These are phyloP conservation scores for Cheirogaleus major DNA, from an alignment of 2,797 vertebrate genomes.

Conservation along the genomic window DNA sequence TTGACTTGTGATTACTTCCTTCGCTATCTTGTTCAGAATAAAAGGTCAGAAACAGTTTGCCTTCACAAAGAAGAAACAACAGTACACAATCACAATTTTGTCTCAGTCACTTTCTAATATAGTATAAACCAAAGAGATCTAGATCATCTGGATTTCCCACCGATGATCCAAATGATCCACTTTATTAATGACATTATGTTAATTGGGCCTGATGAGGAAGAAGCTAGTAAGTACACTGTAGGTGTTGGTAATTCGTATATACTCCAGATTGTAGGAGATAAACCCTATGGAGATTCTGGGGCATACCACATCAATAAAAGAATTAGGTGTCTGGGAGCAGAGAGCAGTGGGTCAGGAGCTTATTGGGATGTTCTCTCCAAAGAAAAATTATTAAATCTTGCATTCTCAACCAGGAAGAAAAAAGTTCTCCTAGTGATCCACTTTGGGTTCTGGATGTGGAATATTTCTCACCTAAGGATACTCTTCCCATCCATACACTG, in stretches of 20 bases:
- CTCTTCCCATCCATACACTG: background rate
- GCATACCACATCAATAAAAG: background rate
- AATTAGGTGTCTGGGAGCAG: too few species aligned
- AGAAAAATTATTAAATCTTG: background rate
- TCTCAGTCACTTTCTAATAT: background rate
- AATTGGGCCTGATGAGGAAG: background rate
- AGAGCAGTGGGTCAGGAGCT: background rate
- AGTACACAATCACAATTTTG: background rate
- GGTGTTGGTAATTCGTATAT: fast-evolving
- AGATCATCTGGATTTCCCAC: background rate
- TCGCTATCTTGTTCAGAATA: background rate
- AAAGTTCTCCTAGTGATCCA: background rate
- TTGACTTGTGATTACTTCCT: background rate
- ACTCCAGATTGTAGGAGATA: too few species aligned
- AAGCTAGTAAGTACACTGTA: background rate
- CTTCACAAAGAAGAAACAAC: background rate
- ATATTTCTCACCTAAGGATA: background rate
- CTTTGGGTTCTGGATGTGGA: background rate
- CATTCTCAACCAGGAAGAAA: background rate
- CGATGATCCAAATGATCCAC: background rate
- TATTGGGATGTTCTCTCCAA: background rate
- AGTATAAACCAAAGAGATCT: background rate
- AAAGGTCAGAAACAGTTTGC: background rate
- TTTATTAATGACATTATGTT: background rate
- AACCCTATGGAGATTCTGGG: background rate